Evolutionary conservation across 2,888 invertebrate genomes (phyloP).

Genomic region (Glyphotaelius pellucidus): DNA sequence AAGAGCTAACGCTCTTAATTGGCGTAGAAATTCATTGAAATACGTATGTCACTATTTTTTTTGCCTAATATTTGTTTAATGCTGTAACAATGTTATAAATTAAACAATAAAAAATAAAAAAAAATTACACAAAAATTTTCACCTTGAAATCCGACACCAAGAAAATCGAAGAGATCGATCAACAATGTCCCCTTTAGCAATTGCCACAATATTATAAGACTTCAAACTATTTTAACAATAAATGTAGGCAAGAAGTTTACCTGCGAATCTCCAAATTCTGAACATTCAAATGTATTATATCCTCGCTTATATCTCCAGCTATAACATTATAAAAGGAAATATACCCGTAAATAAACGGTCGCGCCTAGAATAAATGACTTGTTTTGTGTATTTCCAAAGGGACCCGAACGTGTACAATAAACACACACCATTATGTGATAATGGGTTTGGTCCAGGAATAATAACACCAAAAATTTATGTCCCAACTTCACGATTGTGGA

Average conservation of each 20-base stretch:
- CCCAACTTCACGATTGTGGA: conserved; percentile 21
- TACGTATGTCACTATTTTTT: too few species aligned
- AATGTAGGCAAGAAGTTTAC: not conserved
- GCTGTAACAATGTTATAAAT: too few species aligned
- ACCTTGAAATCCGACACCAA: too few species aligned
- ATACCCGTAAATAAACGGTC: not conserved
- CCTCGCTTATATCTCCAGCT: not conserved
- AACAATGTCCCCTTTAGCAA: too few species aligned
- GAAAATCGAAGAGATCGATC: too few species aligned
- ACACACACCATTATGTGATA: conserved; percentile 27
- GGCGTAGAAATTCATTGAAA: too few species aligned
- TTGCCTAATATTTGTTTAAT: too few species aligned
- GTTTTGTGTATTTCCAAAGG: conserved; percentile 37
- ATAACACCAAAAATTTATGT: conserved; percentile 15
- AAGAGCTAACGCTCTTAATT: too few species aligned
- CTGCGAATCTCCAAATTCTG: not conserved
- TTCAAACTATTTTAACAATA: not conserved
- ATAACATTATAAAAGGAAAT: not conserved
- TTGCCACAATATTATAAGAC: not conserved
- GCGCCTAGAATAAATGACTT: conserved; percentile 15
- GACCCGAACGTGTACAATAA: not conserved
- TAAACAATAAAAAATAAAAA: too few species aligned
- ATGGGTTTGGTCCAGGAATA: conserved; percentile 31
- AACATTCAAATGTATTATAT: not conserved
- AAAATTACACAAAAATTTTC: too few species aligned